Base-by-base conservation (phyloP, 2,888 invertebrate genomes). In the Mimumesa dahlbomi region DNA sequence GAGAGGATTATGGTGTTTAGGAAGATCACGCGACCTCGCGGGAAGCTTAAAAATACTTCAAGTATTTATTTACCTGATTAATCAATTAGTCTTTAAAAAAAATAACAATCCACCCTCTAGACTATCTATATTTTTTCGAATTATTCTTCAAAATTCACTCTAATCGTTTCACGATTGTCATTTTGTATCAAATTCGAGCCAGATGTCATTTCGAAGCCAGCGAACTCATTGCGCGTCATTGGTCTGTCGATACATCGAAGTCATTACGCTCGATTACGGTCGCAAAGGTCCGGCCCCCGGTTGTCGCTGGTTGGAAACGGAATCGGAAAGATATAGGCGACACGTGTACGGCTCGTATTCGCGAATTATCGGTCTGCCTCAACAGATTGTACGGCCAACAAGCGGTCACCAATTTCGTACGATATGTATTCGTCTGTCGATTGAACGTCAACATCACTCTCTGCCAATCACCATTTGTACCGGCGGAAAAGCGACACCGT, bases 401-500 rank as follows among this genome's bases (percentile, higher is more conserved):
- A 67, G 63, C 59, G 63, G 49, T 48, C 38, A 54, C 62, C 62
- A 52, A 54, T 62, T 62, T 59, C 53, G 45, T 25, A 13, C 66
- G 45, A 58, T 48, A 46, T 42, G 22, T 38, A 40, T 38, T 31
- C 63, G 54, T 40, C 58, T 46, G 46, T 63, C 59, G 59, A 64
- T 59, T 46, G 52, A 25, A 62, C 72, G 63, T 70, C 58, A 54
- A 58, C 64, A 61, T 64, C 64, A 18, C 65, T 48, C 64, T 52
- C 45, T 21, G 74, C 42, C 58, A 63, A 66, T 75, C 70, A 62
- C 58, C 25, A 68, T 58, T 57, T 46, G 42, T 43, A 69, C 40
- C n/a, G 13, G 19, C 1, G 7, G 58, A n/a, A 19, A 36, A 50
- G 14, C 42, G 18, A 7, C n/a, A 2, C 3, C 22, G 4, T 3